Conservation (phyloP, 2,113 vertebrate species). For the Corvus moneduloides region DNA sequence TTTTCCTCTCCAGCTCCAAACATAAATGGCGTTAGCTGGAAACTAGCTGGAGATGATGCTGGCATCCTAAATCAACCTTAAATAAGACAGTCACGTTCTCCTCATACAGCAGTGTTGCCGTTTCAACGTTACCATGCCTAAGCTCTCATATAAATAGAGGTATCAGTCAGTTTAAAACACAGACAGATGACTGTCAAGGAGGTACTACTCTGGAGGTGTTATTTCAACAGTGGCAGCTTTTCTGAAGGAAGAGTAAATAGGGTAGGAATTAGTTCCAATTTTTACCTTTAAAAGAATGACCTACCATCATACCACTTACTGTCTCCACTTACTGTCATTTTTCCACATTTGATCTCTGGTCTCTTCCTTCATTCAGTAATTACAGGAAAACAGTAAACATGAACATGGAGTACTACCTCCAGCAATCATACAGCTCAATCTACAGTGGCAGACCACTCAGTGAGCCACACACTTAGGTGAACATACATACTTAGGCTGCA, state of each 20-base stretch:
- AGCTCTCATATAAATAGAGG: constrained; percentile 47
- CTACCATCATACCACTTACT: background rate
- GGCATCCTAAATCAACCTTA: constrained; percentile 36
- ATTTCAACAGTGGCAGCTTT: background rate
- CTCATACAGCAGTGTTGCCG: constrained; percentile 36
- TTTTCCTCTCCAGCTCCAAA: background rate
- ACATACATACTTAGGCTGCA: background rate
- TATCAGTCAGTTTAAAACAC: constrained; percentile 26
- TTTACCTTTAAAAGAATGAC: background rate
- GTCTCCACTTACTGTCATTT: background rate
- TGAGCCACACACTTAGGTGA: accelerated
- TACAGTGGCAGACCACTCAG: background rate
- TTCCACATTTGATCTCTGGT: accelerated
- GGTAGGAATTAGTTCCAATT: background rate
- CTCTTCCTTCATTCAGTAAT: background rate
- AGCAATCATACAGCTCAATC: background rate
- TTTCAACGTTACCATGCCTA: constrained; percentile 39
- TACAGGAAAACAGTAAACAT: background rate
- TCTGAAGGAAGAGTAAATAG: background rate
- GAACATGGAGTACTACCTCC: background rate
- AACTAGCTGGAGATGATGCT: constrained; percentile 4
- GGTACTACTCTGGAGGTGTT: background rate
- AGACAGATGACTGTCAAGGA: background rate
- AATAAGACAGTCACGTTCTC: constrained; percentile 40
- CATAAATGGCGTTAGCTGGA: constrained; percentile 8